phyloP scores from a whole-genome alignment of 1,140 invertebrate species.

The Nilaparvata lugens region DNA sequence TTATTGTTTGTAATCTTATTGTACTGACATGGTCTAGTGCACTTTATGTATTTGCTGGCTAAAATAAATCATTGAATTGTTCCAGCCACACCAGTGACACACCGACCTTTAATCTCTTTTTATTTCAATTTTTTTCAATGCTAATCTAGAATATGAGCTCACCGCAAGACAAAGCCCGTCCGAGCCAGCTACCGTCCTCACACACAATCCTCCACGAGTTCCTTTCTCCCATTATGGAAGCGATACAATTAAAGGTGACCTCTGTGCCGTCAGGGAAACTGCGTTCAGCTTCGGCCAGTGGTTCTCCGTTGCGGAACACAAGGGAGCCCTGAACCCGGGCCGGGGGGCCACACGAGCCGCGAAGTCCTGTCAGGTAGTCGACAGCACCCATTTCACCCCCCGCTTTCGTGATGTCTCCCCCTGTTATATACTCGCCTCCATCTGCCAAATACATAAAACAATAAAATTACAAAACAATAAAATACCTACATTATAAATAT shows the following conservation, averaged over 20 bases:
- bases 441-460: conserved; percentile 19
- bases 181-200: conserved; percentile 73
- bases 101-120: no score
- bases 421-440: conserved; percentile 36
- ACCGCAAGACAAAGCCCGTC: conserved; percentile 64
- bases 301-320: conserved; percentile 50
- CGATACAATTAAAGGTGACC: conserved; percentile 70
- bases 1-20: no score
- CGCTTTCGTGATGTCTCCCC: conserved; percentile 52
- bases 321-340: conserved; percentile 53
- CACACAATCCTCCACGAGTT: conserved; percentile 75
- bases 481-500: no score
- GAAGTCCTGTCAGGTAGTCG: conserved; percentile 34
- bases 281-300: conserved; percentile 34
- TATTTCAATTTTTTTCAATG: no score
- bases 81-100: no score
- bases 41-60: no score
- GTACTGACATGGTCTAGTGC: no score
- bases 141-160: conserved; percentile 12
- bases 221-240: conserved; percentile 63
- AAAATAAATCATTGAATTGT: conserved; percentile 9
- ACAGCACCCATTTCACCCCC: conserved; percentile 48
- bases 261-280: conserved; percentile 68
- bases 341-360: conserved; percentile 48
- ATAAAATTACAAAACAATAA: no score